Percentiles rank a stretch among this genome's conserved stretches.
Conservation (phyloP, 64 coral and sea anemone genomes). For the Stichodactyla helianthus region DNA sequence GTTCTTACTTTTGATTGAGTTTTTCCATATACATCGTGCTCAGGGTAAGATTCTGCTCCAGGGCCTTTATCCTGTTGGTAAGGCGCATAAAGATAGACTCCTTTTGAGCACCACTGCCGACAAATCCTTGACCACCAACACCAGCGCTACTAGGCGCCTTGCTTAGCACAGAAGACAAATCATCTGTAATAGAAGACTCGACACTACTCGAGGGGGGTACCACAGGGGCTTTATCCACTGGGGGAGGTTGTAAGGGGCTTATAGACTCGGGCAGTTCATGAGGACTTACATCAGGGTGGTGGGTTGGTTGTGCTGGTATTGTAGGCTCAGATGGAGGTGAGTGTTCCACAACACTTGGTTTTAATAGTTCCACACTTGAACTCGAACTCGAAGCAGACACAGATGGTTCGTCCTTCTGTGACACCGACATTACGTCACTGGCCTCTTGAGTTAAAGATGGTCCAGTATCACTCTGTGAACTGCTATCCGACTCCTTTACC, state of each 20-base stretch:
- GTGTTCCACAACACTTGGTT: not conserved
- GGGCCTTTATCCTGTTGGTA: conserved; percentile 91
- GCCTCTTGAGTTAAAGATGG: not conserved
- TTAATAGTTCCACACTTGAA: not conserved
- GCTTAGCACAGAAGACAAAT: not conserved
- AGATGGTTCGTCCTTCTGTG: not conserved
- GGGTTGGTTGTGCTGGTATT: not conserved
- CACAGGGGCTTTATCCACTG: not conserved
- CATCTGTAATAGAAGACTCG: conserved; percentile 1
- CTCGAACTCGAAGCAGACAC: not conserved
- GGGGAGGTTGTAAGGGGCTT: not conserved
- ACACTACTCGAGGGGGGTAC: not conserved
- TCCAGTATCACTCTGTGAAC: not conserved
- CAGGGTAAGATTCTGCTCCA: conserved; percentile 90
- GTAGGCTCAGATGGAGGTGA: not conserved
- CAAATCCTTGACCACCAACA: not conserved
- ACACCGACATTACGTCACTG: not conserved
- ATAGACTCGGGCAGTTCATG: not conserved
- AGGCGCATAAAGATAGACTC: conserved; percentile 96
- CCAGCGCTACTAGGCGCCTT: conserved; percentile 2
- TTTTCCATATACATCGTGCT: conserved; percentile 93
- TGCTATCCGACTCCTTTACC: not conserved
- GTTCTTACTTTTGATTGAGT: conserved; percentile 83
- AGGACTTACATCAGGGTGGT: not conserved
- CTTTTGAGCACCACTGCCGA: conserved; percentile 60